phyloP scores from a whole-genome alignment of 2,113 vertebrate species.

The Orycteropus afer region DNA sequence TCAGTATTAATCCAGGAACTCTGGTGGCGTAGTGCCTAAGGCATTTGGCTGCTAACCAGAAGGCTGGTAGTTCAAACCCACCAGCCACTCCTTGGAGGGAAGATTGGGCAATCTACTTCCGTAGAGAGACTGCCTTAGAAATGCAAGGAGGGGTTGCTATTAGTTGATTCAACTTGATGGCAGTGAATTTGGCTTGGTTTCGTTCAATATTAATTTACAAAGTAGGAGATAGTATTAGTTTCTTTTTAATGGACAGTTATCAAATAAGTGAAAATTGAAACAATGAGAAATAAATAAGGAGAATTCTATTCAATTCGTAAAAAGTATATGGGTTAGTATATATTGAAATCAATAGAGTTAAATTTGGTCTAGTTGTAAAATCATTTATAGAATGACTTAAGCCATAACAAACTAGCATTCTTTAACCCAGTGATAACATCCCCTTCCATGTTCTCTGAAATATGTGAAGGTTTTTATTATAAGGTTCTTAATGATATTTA shows the following conservation, averaged over 20 bases:
- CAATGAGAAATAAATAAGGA: not conserved
- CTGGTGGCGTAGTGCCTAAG: too few species aligned
- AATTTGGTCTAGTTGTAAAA: not conserved
- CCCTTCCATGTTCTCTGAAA: not conserved
- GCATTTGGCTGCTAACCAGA: too few species aligned
- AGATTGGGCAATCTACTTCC: too few species aligned
- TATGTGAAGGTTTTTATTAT: not conserved
- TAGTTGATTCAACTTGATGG: too few species aligned
- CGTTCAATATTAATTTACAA: not conserved
- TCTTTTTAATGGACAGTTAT: not conserved
- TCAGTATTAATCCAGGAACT: too few species aligned
- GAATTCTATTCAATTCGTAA: not conserved
- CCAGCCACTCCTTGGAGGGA: too few species aligned
- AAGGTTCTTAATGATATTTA: not conserved
- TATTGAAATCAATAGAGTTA: not conserved
- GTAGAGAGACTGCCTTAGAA: too few species aligned
- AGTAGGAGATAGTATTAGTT: not conserved
- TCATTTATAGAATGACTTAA: not conserved
- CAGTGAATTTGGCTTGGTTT: too few species aligned
- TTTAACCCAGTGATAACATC: not conserved
- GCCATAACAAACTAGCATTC: not conserved
- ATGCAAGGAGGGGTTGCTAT: too few species aligned
- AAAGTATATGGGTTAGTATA: not conserved
- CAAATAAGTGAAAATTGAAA: slow-evolving; percentile 15
- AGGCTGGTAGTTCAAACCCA: too few species aligned